Evolutionary conservation across 35 echinoderm and acorn worm genomes (phyloP).

Genomic region (Holothuria glaberrima): DNA sequence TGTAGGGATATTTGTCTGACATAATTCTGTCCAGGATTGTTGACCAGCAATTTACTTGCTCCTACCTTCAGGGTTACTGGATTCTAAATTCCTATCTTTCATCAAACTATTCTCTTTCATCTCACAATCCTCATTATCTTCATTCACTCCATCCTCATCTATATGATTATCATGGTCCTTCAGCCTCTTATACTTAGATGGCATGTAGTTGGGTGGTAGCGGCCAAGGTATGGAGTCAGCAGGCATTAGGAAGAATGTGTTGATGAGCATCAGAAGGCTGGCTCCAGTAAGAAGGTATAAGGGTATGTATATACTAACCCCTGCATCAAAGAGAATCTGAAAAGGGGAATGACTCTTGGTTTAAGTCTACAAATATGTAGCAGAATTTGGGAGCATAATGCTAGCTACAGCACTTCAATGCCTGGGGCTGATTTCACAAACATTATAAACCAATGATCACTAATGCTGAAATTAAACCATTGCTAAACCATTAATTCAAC

Average conservation of each 20-base stretch:
- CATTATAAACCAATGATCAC: no score
- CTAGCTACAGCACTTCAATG: no score
- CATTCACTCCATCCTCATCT: background rate
- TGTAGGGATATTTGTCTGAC: no score
- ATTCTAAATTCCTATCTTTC: background rate
- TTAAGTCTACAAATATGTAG: no score
- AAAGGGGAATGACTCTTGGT: background rate
- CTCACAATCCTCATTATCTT: background rate
- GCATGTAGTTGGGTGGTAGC: constrained; percentile 66
- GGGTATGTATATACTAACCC: constrained; percentile 47
- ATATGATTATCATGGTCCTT: background rate
- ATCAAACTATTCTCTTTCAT: background rate
- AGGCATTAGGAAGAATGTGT: constrained; percentile 72
- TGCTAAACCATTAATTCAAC: no score
- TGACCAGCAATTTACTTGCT: background rate
- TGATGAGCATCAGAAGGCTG: constrained; percentile 55
- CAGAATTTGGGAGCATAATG: no score
- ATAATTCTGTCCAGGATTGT: no score
- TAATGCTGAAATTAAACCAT: no score
- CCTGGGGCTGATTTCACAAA: no score
- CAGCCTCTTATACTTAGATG: constrained; percentile 30
- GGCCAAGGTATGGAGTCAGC: constrained; percentile 68
- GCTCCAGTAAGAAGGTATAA: constrained; percentile 70
- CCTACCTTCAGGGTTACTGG: background rate
- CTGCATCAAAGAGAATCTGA: constrained; percentile 69